Conservation (phyloP, 1,140 invertebrate genomes). For the Chionoecetes opilio region DNA sequence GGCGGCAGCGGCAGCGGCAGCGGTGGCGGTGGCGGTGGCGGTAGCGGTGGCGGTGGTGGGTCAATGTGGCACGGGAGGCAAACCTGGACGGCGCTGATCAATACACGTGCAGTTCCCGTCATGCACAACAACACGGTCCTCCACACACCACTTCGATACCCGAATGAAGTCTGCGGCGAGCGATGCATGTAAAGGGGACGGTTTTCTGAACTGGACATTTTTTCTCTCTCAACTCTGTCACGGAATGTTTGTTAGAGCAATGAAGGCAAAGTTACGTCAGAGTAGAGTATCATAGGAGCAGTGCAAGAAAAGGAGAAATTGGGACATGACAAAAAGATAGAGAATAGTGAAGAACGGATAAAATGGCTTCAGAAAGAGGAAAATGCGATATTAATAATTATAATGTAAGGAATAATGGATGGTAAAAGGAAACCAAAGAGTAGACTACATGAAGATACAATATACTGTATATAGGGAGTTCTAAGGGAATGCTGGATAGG, state of each 20-base stretch:
- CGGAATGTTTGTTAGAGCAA: neutral
- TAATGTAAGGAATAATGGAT: no score
- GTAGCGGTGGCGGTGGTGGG: neutral
- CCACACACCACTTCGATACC: neutral
- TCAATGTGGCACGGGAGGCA: conserved; percentile 14
- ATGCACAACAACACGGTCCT: neutral
- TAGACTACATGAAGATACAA: no score
- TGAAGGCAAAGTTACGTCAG: neutral
- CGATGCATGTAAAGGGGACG: no score
- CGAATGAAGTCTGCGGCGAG: no score
- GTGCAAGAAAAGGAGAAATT: neutral
- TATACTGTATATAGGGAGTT: no score
- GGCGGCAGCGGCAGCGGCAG: neutral
- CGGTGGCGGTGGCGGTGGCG: neutral
- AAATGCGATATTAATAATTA: no score
- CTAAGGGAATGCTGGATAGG: no score
- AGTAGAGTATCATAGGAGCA: neutral
- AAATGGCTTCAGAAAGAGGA: no score
- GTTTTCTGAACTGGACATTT: no score
- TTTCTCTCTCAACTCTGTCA: neutral
- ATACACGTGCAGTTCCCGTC: neutral
- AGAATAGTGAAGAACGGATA: no score
- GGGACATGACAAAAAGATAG: neutral
- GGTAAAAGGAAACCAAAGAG: neutral
- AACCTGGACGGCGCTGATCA: neutral